Evolutionary conservation across 2,888 invertebrate species (phyloP), one percentile per base, ranked within the genome.

Genomic region (Prionchulus punctatus): DNA sequence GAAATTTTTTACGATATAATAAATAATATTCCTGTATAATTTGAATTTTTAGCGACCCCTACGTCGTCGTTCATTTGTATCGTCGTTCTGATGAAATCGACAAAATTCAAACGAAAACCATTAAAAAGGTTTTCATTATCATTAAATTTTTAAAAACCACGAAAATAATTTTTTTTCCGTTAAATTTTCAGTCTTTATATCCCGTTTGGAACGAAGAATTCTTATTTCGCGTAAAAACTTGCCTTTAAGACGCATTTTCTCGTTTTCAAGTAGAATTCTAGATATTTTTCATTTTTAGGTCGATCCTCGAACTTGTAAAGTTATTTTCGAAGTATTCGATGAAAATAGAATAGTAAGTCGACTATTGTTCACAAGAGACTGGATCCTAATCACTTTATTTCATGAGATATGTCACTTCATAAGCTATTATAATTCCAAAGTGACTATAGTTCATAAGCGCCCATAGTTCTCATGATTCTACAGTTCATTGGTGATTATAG

Each of bases 11-110:
- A 18, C n/a, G n/a, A 3, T 23, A 30, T 54, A 28, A n/a, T 51
- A 7, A 12, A 7, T 21, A n/a, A 12, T 45, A 51, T 64, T 68
- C 28, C 76, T n/a, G n/a, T n/a, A n/a, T n/a, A n/a, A n/a, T n/a
- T n/a, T n/a, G n/a, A n/a, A n/a, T n/a, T n/a, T n/a, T n/a, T n/a
- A 89, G 92, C 78, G 94, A 96, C 77, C 96, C 96, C 2, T 96
- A 96, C 78, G 92, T 92, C 45, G 80, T 86, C 66, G 83, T 96
- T 71, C 88, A 90, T 75, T 78, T 96, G 30, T 70, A 66, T 48
- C 58, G 66, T 56, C 67, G 74, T 27, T 80, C 83, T 62, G 84
- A 83, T 70, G 83, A 84, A 63, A 86, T 90, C 74, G 83, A 85
- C 76, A 85, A 86, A 60, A 86, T 87, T 70, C 82, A 89, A 69